phyloP scores from a whole-genome alignment of 1,140 invertebrate genomes.

The Euwallacea fornicatus region DNA sequence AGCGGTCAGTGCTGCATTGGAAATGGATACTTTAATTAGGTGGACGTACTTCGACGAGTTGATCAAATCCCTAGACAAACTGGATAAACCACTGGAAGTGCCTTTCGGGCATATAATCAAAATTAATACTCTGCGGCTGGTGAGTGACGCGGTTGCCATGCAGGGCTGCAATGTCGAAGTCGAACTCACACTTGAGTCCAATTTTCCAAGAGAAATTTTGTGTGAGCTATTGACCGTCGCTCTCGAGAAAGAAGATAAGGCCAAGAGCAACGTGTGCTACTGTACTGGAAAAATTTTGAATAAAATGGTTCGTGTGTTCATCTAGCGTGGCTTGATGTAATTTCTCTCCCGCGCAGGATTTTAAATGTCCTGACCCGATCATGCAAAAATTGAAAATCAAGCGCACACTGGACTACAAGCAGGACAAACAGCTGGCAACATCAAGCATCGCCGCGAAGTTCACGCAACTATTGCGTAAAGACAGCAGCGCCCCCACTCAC shows the following conservation, averaged over 20 bases:
- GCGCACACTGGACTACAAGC: constrained; percentile 73
- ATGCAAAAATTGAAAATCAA: constrained; percentile 66
- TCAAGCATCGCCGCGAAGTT: constrained; percentile 66
- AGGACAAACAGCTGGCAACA: constrained; percentile 73
- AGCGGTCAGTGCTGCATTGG: constrained; percentile 71
- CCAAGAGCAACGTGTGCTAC: constrained; percentile 36
- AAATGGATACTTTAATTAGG: constrained; percentile 71
- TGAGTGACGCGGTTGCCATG: constrained; percentile 55
- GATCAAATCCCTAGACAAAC: constrained; percentile 65
- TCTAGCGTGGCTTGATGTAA: not conserved
- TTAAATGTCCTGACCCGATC: constrained; percentile 61
- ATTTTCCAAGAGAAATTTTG: constrained; percentile 62
- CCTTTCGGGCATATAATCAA: constrained; percentile 55
- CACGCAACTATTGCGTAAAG: constrained; percentile 53
- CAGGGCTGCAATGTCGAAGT: constrained; percentile 63
- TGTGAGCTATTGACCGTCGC: constrained; percentile 59
- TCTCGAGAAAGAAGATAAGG: constrained; percentile 48
- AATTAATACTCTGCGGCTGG: constrained; percentile 57
- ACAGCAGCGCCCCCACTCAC: constrained; percentile 47
- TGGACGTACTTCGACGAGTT: constrained; percentile 78
- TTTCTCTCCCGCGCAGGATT: constrained; percentile 48
- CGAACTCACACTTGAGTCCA: constrained; percentile 60
- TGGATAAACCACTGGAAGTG: constrained; percentile 51
- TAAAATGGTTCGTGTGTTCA: constrained; percentile 44
- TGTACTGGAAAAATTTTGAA: constrained; percentile 40